A percentile compares a stretch with the other conserved stretches of the same genome.
phyloP scores from a whole-genome alignment of 2,113 vertebrate species.

The Seriola rivoliana region DNA sequence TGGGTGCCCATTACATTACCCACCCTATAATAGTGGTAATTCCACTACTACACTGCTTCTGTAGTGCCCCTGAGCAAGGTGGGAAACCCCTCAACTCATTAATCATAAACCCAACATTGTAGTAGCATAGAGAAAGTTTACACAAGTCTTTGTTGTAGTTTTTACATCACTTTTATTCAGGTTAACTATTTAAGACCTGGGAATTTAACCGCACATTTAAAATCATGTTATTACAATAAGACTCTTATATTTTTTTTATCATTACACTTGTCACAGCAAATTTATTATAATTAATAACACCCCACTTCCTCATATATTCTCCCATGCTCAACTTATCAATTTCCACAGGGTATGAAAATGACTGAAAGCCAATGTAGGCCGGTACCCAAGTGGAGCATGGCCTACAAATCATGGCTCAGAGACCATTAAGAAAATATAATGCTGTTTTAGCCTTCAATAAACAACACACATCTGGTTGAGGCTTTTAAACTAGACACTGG shows the following conservation, averaged over 20 bases:
- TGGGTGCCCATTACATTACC: neutral
- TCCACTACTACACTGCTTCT: neutral
- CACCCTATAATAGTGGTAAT: neutral
- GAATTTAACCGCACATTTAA: neutral
- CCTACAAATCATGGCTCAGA: conserved; percentile 54
- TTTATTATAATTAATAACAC: neutral
- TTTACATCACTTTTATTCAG: neutral
- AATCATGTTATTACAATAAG: neutral
- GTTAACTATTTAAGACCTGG: neutral
- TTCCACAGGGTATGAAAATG: conserved; percentile 6
- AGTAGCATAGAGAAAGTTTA: neutral
- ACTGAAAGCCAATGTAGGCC: conserved; percentile 44
- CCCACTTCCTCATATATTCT: neutral
- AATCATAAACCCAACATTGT: neutral
- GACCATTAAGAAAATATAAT: conserved; percentile 33
- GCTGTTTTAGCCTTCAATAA: conserved; percentile 25
- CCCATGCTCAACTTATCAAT: conserved; percentile 8
- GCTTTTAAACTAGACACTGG: conserved; percentile 10
- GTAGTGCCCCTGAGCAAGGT: conserved; percentile 10
- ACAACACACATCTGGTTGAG: conserved; percentile 38
- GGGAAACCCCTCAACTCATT: neutral
- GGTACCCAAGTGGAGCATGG: conserved; percentile 55
- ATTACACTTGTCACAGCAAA: neutral
- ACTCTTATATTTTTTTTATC: neutral
- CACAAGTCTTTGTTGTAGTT: neutral